These are phyloP conservation scores for Pseudomyrmex pallidus DNA, from an alignment of 1,140 invertebrate species.

Conservation along the genomic window DNA sequence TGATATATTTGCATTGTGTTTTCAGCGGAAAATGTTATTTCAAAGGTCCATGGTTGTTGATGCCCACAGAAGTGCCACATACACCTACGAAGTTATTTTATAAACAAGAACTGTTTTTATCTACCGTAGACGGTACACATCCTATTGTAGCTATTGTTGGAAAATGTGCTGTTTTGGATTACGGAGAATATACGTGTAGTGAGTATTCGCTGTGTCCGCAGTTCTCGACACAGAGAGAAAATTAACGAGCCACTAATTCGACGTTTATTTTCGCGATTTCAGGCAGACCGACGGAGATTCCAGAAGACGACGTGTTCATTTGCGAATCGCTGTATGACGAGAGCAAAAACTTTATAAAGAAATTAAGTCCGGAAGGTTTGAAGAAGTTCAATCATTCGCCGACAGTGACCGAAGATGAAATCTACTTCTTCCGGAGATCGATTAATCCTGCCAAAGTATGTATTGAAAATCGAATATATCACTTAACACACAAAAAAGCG, in stretches of 20 bases:
- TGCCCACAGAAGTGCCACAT: conserved; percentile 94
- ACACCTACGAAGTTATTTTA: conserved; percentile 93
- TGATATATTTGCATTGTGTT: conserved; percentile 66
- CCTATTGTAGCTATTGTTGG: conserved; percentile 95
- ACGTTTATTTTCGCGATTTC: conserved; percentile 34
- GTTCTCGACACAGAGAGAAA: too few species aligned
- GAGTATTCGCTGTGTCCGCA: conserved; percentile 80
- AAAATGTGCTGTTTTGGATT: conserved; percentile 95
- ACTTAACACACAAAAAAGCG: conserved; percentile 50
- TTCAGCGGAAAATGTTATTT: conserved; percentile 95
- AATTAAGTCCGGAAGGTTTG: conserved; percentile 90
- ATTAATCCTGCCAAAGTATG: conserved; percentile 91
- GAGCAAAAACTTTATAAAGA: conserved; percentile 91
- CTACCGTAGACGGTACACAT: conserved; percentile 96
- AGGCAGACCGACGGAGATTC: conserved; percentile 97
- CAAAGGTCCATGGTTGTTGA: conserved; percentile 96
- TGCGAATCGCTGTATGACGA: conserved; percentile 98
- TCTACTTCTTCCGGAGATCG: conserved; percentile 93
- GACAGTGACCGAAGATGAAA: conserved; percentile 96
- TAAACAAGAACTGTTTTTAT: conserved; percentile 97
- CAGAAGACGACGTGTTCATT: conserved; percentile 96
- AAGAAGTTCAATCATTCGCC: conserved; percentile 94
- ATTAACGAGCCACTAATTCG: too few species aligned
- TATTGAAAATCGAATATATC: conserved; percentile 28
- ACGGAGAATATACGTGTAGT: conserved; percentile 96